Percentiles rank a stretch among this genome's conserved stretches.
These are phyloP conservation scores for Zosterops borbonicus DNA, from an alignment of 2,113 vertebrate genomes.

Conservation along the genomic window DNA sequence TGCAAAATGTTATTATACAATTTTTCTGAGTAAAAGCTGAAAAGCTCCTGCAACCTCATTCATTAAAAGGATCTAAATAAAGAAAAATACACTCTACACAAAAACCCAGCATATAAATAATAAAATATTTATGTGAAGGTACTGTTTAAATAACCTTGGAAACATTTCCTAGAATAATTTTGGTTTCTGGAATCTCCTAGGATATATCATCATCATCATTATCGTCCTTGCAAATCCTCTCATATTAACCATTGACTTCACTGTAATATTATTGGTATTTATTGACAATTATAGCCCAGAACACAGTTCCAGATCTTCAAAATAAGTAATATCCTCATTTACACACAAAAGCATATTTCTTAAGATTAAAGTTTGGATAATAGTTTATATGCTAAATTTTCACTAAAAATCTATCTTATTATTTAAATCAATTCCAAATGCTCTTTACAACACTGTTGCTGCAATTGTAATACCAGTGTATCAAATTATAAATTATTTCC, in stretches of 20 bases:
- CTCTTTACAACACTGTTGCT: background rate
- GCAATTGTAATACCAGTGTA: background rate
- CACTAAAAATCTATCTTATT: background rate
- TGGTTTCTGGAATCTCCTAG: background rate
- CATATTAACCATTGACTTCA: background rate
- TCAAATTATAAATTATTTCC: background rate
- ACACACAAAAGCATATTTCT: background rate
- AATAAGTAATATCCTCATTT: background rate
- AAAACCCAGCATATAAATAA: background rate
- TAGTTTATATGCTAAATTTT: background rate
- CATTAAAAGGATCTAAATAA: background rate
- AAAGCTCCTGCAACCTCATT: background rate
- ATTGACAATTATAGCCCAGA: background rate
- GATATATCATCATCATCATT: background rate
- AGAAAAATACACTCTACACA: background rate
- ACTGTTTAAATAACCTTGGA: background rate
- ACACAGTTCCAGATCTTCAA: background rate
- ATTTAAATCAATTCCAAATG: background rate
- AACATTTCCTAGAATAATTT: background rate
- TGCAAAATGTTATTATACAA: background rate
- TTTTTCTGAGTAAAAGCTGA: background rate
- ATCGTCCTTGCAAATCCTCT: background rate
- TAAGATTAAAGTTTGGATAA: background rate
- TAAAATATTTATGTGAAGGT: background rate
- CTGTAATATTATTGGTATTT: background rate